phyloP scores from a whole-genome alignment of 23 tunicate species.

The Clavelina lepadiformis region DNA sequence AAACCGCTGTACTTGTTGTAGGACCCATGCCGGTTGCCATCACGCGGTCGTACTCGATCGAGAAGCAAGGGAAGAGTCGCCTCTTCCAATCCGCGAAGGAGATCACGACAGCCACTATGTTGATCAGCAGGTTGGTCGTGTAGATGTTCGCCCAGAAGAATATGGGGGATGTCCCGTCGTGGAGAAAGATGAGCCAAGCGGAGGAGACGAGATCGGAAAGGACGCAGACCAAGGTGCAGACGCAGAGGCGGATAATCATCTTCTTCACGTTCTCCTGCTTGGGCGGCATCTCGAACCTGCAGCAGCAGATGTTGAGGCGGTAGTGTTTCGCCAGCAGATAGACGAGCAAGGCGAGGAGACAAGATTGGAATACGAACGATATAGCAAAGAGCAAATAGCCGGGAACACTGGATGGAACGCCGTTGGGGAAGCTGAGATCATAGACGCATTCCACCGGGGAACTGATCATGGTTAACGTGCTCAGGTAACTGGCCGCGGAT shows the following conservation, averaged over 20 bases:
- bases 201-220: slow-evolving; percentile 55
- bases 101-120: slow-evolving; percentile 49
- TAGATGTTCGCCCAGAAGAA: slow-evolving; percentile 55
- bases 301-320: slow-evolving; percentile 11
- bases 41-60: not conserved
- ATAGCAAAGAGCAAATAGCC: slow-evolving; percentile 33
- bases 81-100: slow-evolving; percentile 78
- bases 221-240: slow-evolving; percentile 61
- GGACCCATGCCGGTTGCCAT: not conserved
- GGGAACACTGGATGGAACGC: slow-evolving; percentile 31
- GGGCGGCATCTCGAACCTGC: not conserved
- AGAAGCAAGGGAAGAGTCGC: slow-evolving; percentile 46
- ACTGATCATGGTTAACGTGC: slow-evolving; percentile 24
- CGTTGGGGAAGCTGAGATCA: slow-evolving; percentile 10
- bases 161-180: slow-evolving; percentile 46
- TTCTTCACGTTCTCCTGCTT: slow-evolving; percentile 13
- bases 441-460: slow-evolving; percentile 47
- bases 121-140: slow-evolving; percentile 47
- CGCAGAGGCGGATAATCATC: slow-evolving; percentile 41
- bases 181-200: slow-evolving; percentile 40
- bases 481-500: slow-evolving; percentile 18
- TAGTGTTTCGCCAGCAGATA: slow-evolving; percentile 45
- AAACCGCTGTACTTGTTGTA: slow-evolving; percentile 11
- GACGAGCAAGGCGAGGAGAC: slow-evolving; percentile 31
- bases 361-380: slow-evolving; percentile 36